These are phyloP conservation scores for Melipona beecheii DNA, from an alignment of 2,888 invertebrate genomes.

Conservation along the genomic window DNA sequence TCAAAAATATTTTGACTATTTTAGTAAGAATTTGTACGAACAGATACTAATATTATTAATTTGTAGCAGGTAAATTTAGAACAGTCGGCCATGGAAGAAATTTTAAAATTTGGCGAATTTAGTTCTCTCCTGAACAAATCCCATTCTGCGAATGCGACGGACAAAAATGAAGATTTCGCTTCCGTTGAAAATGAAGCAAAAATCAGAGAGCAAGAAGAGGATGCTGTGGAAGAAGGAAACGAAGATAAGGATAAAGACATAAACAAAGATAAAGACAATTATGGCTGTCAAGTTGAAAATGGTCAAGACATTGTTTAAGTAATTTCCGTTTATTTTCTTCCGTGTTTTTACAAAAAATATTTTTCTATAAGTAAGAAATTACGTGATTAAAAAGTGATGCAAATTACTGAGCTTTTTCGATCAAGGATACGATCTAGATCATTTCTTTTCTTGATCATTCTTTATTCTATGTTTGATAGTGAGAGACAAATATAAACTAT, in stretches of 20 bases:
- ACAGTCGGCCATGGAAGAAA: slow-evolving; percentile 78
- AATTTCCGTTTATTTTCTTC: not conserved
- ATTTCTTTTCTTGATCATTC: slow-evolving; percentile 25
- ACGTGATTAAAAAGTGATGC: slow-evolving; percentile 12
- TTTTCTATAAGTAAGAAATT: slow-evolving; percentile 56
- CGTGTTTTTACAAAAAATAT: slow-evolving; percentile 44
- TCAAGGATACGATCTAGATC: slow-evolving; percentile 38
- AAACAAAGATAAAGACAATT: slow-evolving; percentile 62
- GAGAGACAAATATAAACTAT: not conserved
- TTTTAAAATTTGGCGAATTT: slow-evolving; percentile 79
- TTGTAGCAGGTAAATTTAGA: slow-evolving; percentile 73
- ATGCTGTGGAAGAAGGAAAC: slow-evolving; percentile 46
- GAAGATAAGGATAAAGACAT: slow-evolving; percentile 24
- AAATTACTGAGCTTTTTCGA: slow-evolving; percentile 45
- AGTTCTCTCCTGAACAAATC: slow-evolving; percentile 80
- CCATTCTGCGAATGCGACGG: slow-evolving; percentile 62
- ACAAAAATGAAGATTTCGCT: slow-evolving; percentile 52
- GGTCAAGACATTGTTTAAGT: slow-evolving; percentile 68
- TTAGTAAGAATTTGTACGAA: not conserved
- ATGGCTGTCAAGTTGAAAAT: slow-evolving; percentile 70
- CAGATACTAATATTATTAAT: not conserved
- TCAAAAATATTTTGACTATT: not conserved
- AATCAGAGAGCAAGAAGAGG: slow-evolving; percentile 33
- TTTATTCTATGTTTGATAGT: not conserved
- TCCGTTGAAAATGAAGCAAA: slow-evolving; percentile 42